phyloP scores from a whole-genome alignment of 2,888 invertebrate species.

The Philereme vetulata region DNA sequence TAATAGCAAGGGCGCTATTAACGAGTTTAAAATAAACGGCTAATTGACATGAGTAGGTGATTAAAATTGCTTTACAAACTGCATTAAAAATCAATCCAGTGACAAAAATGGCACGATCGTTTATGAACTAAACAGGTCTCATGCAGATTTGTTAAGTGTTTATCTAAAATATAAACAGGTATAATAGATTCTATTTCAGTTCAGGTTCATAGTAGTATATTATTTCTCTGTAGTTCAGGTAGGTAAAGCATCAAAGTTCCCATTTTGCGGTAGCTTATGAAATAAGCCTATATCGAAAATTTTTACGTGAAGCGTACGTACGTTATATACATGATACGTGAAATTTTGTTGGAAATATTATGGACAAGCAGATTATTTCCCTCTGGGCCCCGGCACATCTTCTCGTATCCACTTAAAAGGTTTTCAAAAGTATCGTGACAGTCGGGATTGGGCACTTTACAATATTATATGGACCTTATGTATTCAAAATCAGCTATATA shows the following conservation, averaged over 20 bases:
- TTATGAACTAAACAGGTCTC: no score
- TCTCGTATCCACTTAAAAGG: conserved; percentile 23
- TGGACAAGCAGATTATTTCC: conserved; percentile 41
- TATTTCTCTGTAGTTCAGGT: no score
- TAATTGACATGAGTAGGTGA: conserved; percentile 15
- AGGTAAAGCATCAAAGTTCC: neutral
- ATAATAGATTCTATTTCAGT: no score
- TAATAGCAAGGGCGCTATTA: conserved; percentile 29
- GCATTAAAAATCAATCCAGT: neutral
- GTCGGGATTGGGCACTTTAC: conserved; percentile 14
- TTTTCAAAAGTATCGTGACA: conserved; percentile 24
- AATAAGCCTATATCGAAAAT: conserved; percentile 16
- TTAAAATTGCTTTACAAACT: conserved; percentile 7
- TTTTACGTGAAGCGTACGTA: conserved; percentile 31
- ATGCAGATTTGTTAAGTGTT: no score
- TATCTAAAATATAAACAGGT: no score
- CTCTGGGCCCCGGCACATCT: conserved; percentile 32
- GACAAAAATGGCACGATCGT: no score
- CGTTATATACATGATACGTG: conserved; percentile 32
- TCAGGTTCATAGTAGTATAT: no score
- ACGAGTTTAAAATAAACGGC: conserved; percentile 23
- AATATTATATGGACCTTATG: conserved; percentile 7
- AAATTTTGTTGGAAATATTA: conserved; percentile 38
- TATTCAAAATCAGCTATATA: neutral
- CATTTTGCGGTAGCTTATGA: conserved; percentile 7